Conservation (phyloP, 1,140 invertebrate species). For the Apolygus lucorum region DNA sequence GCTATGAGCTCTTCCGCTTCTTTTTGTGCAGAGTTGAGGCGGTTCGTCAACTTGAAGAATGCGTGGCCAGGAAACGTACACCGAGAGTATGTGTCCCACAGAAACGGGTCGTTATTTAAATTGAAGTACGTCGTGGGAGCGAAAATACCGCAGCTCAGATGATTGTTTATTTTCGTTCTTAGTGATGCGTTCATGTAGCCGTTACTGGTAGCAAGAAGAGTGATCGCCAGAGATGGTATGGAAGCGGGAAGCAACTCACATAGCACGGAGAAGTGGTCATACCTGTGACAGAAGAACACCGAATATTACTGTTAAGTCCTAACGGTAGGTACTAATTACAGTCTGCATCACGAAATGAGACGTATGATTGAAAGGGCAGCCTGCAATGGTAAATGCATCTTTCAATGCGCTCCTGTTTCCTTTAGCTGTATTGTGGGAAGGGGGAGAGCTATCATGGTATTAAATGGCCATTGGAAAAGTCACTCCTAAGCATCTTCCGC, state of each 20-base stretch:
- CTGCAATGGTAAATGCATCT: too few species aligned
- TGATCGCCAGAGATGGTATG: conserved; percentile 59
- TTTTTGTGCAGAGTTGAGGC: conserved; percentile 45
- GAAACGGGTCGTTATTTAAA: conserved; percentile 48
- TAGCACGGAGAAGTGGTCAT: conserved; percentile 71
- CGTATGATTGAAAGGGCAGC: too few species aligned
- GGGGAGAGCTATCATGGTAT: too few species aligned
- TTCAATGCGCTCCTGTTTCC: too few species aligned
- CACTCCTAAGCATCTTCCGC: too few species aligned
- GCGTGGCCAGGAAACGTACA: conserved; percentile 46
- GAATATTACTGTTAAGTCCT: conserved; percentile 10
- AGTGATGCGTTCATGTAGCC: conserved; percentile 53
- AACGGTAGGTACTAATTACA: too few species aligned
- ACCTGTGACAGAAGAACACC: conserved; percentile 42
- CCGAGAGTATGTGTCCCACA: conserved; percentile 49
- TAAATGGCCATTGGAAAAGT: too few species aligned
- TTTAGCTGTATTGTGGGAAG: too few species aligned
- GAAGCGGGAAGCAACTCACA: conserved; percentile 61
- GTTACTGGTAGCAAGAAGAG: conserved; percentile 49
- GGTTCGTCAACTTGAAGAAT: conserved; percentile 49
- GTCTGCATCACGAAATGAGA: too few species aligned
- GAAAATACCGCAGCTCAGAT: conserved; percentile 46
- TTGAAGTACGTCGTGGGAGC: conserved; percentile 40
- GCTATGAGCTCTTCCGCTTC: conserved; percentile 38
- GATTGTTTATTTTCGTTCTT: conserved; percentile 44